Evolutionary conservation across 2,888 invertebrate species (phyloP), one percentile per base, ranked within the genome.

Genomic region (Lycaena phlaeas): DNA sequence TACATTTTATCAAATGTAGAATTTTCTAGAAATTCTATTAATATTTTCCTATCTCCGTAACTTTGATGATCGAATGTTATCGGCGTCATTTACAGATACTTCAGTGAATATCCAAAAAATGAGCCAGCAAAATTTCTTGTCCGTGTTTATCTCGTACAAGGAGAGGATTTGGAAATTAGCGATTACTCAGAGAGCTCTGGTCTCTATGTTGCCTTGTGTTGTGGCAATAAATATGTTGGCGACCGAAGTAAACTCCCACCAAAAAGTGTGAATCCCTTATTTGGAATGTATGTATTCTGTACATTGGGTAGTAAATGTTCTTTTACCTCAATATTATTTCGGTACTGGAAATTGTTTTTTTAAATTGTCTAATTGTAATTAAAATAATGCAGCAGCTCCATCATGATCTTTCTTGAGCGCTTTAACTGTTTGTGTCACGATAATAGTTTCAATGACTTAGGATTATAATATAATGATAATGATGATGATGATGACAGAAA

Each of bases 271-370:
- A 93, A 94, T 77, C 96, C 96, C 0, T 82, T 92, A 14, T 96
- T 96, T 72, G 96, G 96, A 39, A 90, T 87, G 88, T 90, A 71
- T 62, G n/a, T n/a, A n/a, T n/a, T n/a, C n/a, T n/a, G n/a, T n/a
- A n/a, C n/a, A n/a, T n/a, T n/a, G n/a, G n/a, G n/a, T n/a, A n/a
- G n/a, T n/a, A n/a, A n/a, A n/a, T n/a, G n/a, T n/a, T n/a, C n/a
- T n/a, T n/a, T n/a, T n/a, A n/a, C n/a, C n/a, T n/a, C n/a, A n/a
- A n/a, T n/a, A n/a, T n/a, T n/a, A n/a, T n/a, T n/a, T n/a, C n/a
- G n/a, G n/a, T n/a, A n/a, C n/a, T n/a, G n/a, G n/a, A n/a, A n/a
- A n/a, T n/a, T n/a, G n/a, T n/a, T n/a, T n/a, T n/a, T n/a, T n/a
- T n/a, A n/a, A n/a, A n/a, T n/a, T n/a, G n/a, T n/a, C n/a, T n/a